Base-by-base conservation (phyloP, 2,797 vertebrate genomes). In the Dromococcyx pavoninus region DNA sequence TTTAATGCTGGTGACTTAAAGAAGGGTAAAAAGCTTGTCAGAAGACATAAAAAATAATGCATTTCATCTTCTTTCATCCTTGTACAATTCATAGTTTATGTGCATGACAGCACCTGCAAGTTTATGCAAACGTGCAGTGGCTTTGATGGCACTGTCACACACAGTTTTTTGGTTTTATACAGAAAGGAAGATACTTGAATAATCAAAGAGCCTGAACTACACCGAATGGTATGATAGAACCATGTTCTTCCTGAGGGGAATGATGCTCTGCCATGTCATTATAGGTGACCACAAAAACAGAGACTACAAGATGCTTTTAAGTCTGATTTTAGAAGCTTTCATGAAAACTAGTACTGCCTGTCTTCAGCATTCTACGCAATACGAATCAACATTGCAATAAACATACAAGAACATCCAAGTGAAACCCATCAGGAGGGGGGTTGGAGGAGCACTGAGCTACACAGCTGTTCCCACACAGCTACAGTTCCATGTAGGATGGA, bases 251-350 rank as follows among this genome's bases (percentile, higher is more conserved):
- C 81, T 0, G 1, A 64, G 25, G 43, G 60, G 17, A 94, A 84
- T 0, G 19, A 85, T 39, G 60, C 51, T 76, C 41, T 60, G 62
- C 80, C 41, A 44, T 57, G 71, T 75, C 48, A 87, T 84, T 94
- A 94, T 0, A 88, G 44, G 35, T 33, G 21, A 80, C 78, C 61
- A 89, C 88, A 95, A 74, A 88, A 91, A 67, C 0, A 0, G 50
- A 87, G 39, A 53, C 74, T 71, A 44, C 50, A 91, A 85, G 37
- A 92, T 61, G 80, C 48, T 95, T 86, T 82, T 51, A 89, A 80
- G 57, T 53, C 61, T 83, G 75, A 83, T 89, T 94, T 92, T 95
- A 89, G 88, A 92, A 95, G 33, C 41, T 79, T 79, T 80, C 0
- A 0, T 60, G 53, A 73, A 79, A 37, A 61, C 64, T 39, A 50